A percentile compares a stretch with the other conserved stretches of the same genome.
Conservation (phyloP, 2,888 invertebrate genomes). For the Brachypterus glaber region DNA sequence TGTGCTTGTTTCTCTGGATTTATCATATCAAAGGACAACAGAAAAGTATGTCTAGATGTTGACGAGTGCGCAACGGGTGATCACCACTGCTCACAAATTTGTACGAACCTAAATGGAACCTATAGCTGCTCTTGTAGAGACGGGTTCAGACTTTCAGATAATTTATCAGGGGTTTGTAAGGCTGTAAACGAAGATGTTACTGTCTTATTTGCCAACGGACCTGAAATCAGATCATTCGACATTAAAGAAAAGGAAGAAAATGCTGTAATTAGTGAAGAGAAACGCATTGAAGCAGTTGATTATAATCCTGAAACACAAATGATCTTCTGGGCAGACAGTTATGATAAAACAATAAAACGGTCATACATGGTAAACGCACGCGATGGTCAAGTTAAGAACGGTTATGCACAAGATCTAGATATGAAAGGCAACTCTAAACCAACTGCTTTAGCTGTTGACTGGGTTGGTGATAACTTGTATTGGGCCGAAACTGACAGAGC, state of each 20-base stretch:
- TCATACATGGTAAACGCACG: slow-evolving; percentile 80
- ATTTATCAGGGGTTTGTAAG: slow-evolving; percentile 74
- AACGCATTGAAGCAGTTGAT: slow-evolving; percentile 85
- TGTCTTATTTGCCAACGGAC: slow-evolving; percentile 70
- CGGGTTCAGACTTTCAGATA: slow-evolving; percentile 69
- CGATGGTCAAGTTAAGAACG: slow-evolving; percentile 67
- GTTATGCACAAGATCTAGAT: slow-evolving; percentile 78
- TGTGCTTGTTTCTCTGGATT: slow-evolving; percentile 85
- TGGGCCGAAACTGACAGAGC: slow-evolving; percentile 82
- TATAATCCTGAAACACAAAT: slow-evolving; percentile 76
- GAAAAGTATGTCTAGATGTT: slow-evolving; percentile 78
- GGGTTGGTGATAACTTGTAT: slow-evolving; percentile 87
- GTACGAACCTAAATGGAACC: slow-evolving; percentile 84
- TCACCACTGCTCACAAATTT: slow-evolving; percentile 89
- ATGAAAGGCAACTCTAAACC: slow-evolving; percentile 78
- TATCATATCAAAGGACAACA: slow-evolving; percentile 68
- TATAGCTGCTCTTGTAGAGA: slow-evolving; percentile 79
- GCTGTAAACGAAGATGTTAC: slow-evolving; percentile 56
- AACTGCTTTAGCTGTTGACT: slow-evolving; percentile 85
- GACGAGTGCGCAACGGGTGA: slow-evolving; percentile 78
- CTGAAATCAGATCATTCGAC: slow-evolving; percentile 71
- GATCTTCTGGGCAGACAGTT: slow-evolving; percentile 93
- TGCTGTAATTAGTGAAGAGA: slow-evolving; percentile 74
- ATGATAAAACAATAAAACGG: slow-evolving; percentile 81
- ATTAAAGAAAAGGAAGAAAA: slow-evolving; percentile 56